Base-by-base conservation (phyloP, 2,888 invertebrate species). In the Machimus rusticus region DNA sequence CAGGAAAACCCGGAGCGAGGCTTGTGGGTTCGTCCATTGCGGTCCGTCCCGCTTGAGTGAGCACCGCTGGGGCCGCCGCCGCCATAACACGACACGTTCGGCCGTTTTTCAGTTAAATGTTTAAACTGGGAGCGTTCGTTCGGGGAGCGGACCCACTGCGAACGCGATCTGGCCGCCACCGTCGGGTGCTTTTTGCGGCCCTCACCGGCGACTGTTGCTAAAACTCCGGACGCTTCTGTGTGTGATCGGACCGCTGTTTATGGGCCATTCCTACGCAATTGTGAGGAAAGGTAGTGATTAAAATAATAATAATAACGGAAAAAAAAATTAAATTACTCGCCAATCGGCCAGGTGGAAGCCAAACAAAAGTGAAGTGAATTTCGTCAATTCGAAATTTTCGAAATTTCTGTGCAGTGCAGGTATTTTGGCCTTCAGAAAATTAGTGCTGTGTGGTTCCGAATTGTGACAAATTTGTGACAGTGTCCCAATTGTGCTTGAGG, bases 41-140 rank as follows among this genome's bases (percentile, higher is more conserved):
- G 89, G 91, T 90, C 89, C 90, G 91, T 91, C 90, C 90, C 91
- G 92, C 91, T 91, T 91, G 91, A 92, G 91, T 91, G 90, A 91
- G 91, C 92, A 91, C 90, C 90, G 90, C 90, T 87, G 89, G 86
- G 89, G 88, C 89, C 89, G 88, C 88, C 88, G 88, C 89, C 89
- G 88, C 88, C 88, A 87, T 82, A 89, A 87, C 89, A 39, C 88
- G 87, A 88, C 79, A 84, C 88, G 81, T 86, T 87, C 86, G 87
- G 87, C 87, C 89, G 88, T 87, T 88, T 89, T 87, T 66, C 43
- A 87, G 88, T 88, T 88, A 87, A 87, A 85, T 34, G 19, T 66
- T 74, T 37, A 51, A 66, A 86, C 86, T 76, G 86, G 55, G 31
- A 16, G 37, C 86, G 74, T 74, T 78, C 82, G 88, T 86, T 79